Conservation (phyloP, 1,140 invertebrate species). For the Hylaeus anthracinus region DNA sequence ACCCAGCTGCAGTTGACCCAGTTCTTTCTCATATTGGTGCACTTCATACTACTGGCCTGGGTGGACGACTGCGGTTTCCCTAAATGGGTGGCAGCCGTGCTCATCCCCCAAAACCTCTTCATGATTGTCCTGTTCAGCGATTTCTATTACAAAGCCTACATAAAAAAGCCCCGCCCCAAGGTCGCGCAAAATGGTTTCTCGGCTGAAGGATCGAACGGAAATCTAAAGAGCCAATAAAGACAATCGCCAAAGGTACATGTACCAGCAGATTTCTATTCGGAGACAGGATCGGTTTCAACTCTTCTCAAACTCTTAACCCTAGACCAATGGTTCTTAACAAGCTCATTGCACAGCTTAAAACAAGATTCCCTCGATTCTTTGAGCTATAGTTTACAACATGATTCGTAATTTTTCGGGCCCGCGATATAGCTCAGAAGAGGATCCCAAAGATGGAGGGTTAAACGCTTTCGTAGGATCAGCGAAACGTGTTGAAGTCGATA, state of each 20-base stretch:
- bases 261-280: not conserved
- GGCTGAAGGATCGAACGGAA: constrained; percentile 55
- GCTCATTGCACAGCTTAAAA: no score
- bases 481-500: no score
- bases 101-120: constrained; percentile 87
- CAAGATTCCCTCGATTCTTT: no score
- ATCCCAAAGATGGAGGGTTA: no score
- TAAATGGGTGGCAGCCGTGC: constrained; percentile 81
- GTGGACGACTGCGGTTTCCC: constrained; percentile 88
- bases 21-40: constrained; percentile 87
- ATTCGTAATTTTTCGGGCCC: no score
- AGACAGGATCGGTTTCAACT: not conserved
- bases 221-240: constrained; percentile 64
- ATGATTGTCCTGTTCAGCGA: constrained; percentile 92
- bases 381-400: no score
- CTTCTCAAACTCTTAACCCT: not conserved
- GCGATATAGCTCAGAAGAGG: no score
- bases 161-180: constrained; percentile 75
- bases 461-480: no score
- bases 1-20: constrained; percentile 89
- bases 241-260: not conserved
- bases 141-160: constrained; percentile 92
- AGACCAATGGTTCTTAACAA: no score
- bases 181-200: constrained; percentile 2
- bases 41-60: constrained; percentile 84